Percentiles rank a stretch among this genome's conserved stretches.
phyloP scores from a whole-genome alignment of 2,888 invertebrate genomes.

The Dryadula phaetusa region DNA sequence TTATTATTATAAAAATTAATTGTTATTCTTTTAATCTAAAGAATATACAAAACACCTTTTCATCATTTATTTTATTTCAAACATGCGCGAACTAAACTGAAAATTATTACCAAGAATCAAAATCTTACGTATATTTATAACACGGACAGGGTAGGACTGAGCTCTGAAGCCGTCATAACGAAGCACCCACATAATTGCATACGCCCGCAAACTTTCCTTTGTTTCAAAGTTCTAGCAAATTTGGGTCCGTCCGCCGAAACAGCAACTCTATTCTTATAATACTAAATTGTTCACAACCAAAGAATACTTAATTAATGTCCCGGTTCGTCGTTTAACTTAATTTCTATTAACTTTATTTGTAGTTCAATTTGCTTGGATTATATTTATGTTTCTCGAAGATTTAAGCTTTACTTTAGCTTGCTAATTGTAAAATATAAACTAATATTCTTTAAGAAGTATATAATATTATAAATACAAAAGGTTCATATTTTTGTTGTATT shows the following conservation, averaged over 20 bases:
- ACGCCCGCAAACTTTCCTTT: constrained; percentile 48
- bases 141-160: constrained; percentile 42
- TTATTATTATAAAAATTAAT: too few species aligned
- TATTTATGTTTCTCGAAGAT: background rate
- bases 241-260: constrained; percentile 39
- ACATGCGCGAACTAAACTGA: constrained; percentile 17
- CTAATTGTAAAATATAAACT: too few species aligned
- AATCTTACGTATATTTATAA: constrained; percentile 43
- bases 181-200: constrained; percentile 49
- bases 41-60: background rate
- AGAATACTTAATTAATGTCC: constrained; percentile 29
- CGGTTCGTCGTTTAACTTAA: constrained; percentile 17
- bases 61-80: background rate
- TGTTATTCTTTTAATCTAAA: too few species aligned
- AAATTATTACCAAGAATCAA: constrained; percentile 41
- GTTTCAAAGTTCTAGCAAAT: constrained; percentile 45
- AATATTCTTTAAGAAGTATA: too few species aligned
- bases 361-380: background rate
- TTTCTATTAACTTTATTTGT: constrained; percentile 14
- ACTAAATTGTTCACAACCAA: constrained; percentile 33
- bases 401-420: too few species aligned
- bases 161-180: constrained; percentile 44
- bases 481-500: background rate
- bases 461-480: too few species aligned
- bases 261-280: constrained; percentile 38